These are phyloP conservation scores for Drosophila antonietae DNA, from an alignment of 2,888 invertebrate genomes.

Conservation along the genomic window DNA sequence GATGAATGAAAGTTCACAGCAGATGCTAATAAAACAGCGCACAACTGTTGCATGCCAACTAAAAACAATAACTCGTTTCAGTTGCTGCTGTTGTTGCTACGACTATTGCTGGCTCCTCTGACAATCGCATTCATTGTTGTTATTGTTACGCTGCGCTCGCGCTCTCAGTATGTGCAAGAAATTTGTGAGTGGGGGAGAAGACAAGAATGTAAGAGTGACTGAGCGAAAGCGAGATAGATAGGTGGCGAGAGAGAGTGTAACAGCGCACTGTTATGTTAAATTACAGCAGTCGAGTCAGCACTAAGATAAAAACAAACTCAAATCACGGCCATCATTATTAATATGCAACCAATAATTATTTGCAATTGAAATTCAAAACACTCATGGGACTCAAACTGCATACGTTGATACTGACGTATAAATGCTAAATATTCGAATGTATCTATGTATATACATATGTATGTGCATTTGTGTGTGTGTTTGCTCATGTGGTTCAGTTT, in stretches of 20 bases:
- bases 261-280: slow-evolving; percentile 48
- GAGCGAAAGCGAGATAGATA: neutral
- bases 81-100: slow-evolving; percentile 5
- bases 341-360: slow-evolving; percentile 54
- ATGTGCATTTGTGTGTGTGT: slow-evolving; percentile 27
- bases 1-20: slow-evolving; percentile 65
- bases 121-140: slow-evolving; percentile 54
- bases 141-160: slow-evolving; percentile 35
- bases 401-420: slow-evolving; percentile 13
- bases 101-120: slow-evolving; percentile 27
- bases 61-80: slow-evolving; percentile 65
- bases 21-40: slow-evolving; percentile 54
- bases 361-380: slow-evolving; percentile 56
- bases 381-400: slow-evolving; percentile 22
- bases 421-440: slow-evolving; percentile 8
- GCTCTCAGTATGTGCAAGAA: slow-evolving; percentile 1
- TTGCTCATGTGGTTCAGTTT: slow-evolving; percentile 61
- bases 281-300: slow-evolving; percentile 39
- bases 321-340: slow-evolving; percentile 38
- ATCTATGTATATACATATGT: neutral
- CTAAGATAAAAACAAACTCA: slow-evolving; percentile 34
- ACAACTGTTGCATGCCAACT: slow-evolving; percentile 37
- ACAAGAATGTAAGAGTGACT: neutral
- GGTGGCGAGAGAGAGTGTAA: slow-evolving; percentile 14
- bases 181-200: slow-evolving; percentile 9